Evolutionary conservation across 1,140 invertebrate species (phyloP).

Genomic region (Leptinotarsa undecemlineata): DNA sequence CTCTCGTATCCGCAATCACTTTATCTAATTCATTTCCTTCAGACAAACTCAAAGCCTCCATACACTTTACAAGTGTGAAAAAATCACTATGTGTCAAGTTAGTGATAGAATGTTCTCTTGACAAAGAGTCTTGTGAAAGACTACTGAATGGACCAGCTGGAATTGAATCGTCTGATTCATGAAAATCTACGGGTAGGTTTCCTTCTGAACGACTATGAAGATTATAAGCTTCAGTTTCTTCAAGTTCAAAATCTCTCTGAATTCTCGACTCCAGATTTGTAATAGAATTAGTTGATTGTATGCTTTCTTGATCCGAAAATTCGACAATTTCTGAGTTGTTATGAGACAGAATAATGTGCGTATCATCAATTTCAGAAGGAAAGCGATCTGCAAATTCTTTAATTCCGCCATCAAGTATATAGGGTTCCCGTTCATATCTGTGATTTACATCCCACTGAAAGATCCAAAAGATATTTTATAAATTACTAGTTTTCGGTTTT

Average conservation of each 20-base stretch:
- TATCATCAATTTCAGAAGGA: slow-evolving; percentile 74
- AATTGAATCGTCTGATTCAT: not conserved
- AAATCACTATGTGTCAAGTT: not conserved
- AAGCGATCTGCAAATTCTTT: slow-evolving; percentile 79
- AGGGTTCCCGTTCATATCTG: slow-evolving; percentile 67
- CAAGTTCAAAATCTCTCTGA: not conserved
- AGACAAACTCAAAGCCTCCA: not conserved
- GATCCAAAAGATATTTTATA: slow-evolving; percentile 16
- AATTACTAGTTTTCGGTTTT: not conserved
- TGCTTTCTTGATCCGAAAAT: slow-evolving; percentile 45
- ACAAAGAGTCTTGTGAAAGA: slow-evolving; percentile 7
- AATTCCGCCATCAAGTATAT: slow-evolving; percentile 78
- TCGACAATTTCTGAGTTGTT: slow-evolving; percentile 57
- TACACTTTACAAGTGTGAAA: not conserved
- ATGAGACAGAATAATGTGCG: slow-evolving; percentile 58
- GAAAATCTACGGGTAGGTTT: not conserved
- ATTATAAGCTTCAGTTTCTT: too few relatives aligned
- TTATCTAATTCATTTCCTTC: slow-evolving; percentile 2
- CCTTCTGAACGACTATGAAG: slow-evolving; percentile 10
- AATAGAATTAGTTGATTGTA: slow-evolving; percentile 16
- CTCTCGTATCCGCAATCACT: not conserved
- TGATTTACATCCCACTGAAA: slow-evolving; percentile 76
- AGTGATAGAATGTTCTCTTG: not conserved
- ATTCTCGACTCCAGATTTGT: slow-evolving; percentile 16
- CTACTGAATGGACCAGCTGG: not conserved